Evolutionary conservation across 1,140 invertebrate genomes (phyloP).

Genomic region (Liolophura sinensis): DNA sequence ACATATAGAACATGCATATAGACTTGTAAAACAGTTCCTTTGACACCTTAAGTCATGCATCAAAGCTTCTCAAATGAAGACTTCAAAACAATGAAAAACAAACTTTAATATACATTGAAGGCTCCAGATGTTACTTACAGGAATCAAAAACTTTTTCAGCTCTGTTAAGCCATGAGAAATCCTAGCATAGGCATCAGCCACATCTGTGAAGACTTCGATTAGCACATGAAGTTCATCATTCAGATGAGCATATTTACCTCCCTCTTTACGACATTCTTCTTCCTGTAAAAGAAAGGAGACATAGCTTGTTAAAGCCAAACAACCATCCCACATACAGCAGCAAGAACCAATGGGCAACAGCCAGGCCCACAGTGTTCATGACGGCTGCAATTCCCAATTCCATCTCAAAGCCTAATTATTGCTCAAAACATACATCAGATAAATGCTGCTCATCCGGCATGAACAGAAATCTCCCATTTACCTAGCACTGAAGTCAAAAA

Average conservation of each 20-base stretch:
- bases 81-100: background rate
- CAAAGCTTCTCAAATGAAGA: background rate
- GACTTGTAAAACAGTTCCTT: background rate
- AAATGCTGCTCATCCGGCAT: too few species aligned
- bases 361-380: too few species aligned
- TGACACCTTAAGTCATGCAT: background rate
- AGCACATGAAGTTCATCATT: conserved; percentile 92
- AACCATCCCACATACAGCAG: conserved; percentile 3
- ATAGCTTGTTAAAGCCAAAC: background rate
- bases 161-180: conserved; percentile 87
- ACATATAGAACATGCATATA: background rate
- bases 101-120: conserved; percentile 1
- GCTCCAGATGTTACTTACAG: conserved; percentile 37
- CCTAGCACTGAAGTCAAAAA: too few species aligned
- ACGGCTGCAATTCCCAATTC: too few species aligned
- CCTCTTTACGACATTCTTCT: conserved; percentile 81
- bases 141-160: conserved; percentile 64
- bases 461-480: too few species aligned
- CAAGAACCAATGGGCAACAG: background rate
- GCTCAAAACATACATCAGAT: too few species aligned
- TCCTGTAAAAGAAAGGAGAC: conserved; percentile 65
- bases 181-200: conserved; percentile 87
- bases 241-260: conserved; percentile 91
- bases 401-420: too few species aligned
- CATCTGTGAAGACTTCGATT: conserved; percentile 84